Percentiles rank a stretch among this genome's conserved stretches.
phyloP scores from a whole-genome alignment of 2,888 invertebrate species.

The Parthenolecanium corni region DNA sequence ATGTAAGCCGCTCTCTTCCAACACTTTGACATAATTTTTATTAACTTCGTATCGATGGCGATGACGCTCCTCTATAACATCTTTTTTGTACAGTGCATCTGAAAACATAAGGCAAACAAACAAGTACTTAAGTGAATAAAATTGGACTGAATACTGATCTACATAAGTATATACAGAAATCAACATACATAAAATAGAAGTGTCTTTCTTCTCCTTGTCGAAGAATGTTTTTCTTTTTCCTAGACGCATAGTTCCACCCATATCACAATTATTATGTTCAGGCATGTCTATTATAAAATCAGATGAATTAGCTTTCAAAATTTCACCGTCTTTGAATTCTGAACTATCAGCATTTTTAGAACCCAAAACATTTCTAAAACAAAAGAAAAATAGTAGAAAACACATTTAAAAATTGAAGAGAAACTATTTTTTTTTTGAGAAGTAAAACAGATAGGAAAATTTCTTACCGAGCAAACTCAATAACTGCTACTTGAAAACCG shows the following conservation, averaged over 20 bases:
- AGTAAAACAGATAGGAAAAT: background rate
- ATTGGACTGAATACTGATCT: background rate
- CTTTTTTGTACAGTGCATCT: constrained; percentile 65
- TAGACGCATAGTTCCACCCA: constrained; percentile 96
- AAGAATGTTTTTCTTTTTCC: constrained; percentile 86
- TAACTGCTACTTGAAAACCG: constrained; percentile 93
- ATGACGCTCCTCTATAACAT: constrained; percentile 83
- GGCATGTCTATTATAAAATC: constrained; percentile 93
- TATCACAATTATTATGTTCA: constrained; percentile 82
- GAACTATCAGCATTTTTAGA: constrained; percentile 32
- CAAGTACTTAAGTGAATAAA: background rate
- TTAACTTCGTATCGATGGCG: constrained; percentile 97
- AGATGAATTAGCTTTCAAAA: background rate
- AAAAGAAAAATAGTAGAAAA: constrained; percentile 1
- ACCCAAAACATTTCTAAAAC: constrained; percentile 33
- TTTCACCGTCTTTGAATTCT: background rate
- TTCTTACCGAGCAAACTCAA: constrained; percentile 64
- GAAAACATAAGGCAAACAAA: constrained; percentile 31
- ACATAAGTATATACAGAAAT: too few species aligned
- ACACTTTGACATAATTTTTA: constrained; percentile 62
- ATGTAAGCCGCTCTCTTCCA: constrained; percentile 70
- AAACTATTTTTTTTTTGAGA: background rate
- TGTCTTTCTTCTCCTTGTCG: constrained; percentile 41
- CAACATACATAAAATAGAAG: constrained; percentile 50
- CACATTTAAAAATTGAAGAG: background rate